These are phyloP conservation scores for Leucophenga maculata DNA, from an alignment of 2,888 invertebrate genomes.

Conservation along the genomic window DNA sequence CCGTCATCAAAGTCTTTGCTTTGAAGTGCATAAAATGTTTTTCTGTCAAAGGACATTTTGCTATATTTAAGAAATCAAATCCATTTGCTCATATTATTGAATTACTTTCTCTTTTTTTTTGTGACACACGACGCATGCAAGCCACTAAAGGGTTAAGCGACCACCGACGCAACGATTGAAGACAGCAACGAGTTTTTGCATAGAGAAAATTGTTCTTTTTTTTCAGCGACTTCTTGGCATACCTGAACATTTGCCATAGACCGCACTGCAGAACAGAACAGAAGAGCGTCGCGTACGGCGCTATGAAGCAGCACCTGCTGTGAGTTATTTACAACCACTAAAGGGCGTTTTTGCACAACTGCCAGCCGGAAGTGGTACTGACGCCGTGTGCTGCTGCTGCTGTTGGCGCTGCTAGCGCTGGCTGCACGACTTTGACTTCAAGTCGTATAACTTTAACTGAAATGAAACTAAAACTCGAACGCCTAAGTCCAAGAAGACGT, in stretches of 20 bases:
- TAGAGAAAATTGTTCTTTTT: slow-evolving; percentile 25
- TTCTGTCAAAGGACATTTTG: too few relatives aligned
- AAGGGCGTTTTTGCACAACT: slow-evolving; percentile 50
- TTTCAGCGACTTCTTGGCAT: slow-evolving; percentile 40
- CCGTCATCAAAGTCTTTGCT: too few relatives aligned
- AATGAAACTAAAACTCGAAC: background rate
- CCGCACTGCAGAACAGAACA: too few relatives aligned
- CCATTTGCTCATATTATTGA: too few relatives aligned
- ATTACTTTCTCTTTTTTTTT: too few relatives aligned
- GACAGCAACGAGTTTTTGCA: too few relatives aligned
- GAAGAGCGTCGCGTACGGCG: background rate
- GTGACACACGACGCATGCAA: too few relatives aligned
- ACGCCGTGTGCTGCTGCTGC: background rate
- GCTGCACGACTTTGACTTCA: background rate
- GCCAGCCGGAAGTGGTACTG: slow-evolving; percentile 11
- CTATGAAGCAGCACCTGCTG: slow-evolving; percentile 56
- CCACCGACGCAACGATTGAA: too few relatives aligned
- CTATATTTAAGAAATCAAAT: too few relatives aligned
- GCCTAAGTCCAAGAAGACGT: background rate
- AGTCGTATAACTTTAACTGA: background rate
- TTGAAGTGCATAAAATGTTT: too few relatives aligned
- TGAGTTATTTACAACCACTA: slow-evolving; percentile 66
- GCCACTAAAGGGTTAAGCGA: too few relatives aligned
- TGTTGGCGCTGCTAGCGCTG: background rate
- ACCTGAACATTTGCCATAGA: background rate